phyloP scores from a whole-genome alignment of 1,140 invertebrate genomes.

The Mizuhopecten yessoensis region DNA sequence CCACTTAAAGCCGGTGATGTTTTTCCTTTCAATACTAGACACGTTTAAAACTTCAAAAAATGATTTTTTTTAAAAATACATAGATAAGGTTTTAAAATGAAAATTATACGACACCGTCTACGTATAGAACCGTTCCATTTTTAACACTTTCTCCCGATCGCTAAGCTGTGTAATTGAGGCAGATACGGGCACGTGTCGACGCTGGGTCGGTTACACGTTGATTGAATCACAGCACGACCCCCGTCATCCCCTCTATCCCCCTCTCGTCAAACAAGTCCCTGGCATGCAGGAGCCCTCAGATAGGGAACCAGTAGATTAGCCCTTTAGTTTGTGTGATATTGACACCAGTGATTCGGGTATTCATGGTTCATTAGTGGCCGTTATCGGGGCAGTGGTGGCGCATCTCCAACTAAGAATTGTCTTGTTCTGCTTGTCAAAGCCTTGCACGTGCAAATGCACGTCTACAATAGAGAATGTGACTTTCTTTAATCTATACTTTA shows the following conservation, averaged over 20 bases:
- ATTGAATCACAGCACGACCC: constrained; percentile 10
- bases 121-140: not conserved
- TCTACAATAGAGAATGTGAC: not conserved
- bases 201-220: not conserved
- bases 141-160: not conserved
- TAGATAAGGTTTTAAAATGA: constrained; percentile 28
- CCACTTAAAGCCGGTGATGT: not conserved
- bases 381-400: not conserved
- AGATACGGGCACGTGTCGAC: not conserved
- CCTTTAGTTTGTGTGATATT: not conserved
- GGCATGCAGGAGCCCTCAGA: not conserved
- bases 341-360: constrained; percentile 7
- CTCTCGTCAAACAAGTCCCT: not conserved
- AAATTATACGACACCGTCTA: not conserved
- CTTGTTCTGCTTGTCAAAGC: not conserved
- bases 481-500: not conserved
- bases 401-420: constrained; percentile 3
- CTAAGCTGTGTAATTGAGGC: constrained; percentile 4
- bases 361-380: constrained; percentile 13
- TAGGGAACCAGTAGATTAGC: not conserved
- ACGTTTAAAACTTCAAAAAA: not conserved
- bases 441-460: not conserved
- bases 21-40: constrained; percentile 9
- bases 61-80: not conserved
- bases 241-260: not conserved